phyloP scores from a whole-genome alignment of 37 sponge, comb jelly and placozoan species.

The Cliona cf. orientalis region DNA sequence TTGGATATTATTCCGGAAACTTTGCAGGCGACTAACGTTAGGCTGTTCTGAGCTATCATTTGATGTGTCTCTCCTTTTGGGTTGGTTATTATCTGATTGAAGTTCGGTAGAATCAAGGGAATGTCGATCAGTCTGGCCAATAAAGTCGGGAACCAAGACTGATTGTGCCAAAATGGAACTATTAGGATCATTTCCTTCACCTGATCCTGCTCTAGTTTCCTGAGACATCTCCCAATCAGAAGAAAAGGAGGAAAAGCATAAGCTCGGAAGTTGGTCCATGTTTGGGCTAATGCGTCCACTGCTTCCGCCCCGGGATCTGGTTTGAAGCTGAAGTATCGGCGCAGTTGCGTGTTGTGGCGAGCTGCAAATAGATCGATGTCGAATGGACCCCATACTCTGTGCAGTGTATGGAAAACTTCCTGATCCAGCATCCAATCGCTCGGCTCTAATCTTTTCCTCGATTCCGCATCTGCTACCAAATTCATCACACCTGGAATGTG shows the following conservation, averaged over 20 bases:
- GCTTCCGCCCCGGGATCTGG: conserved; percentile 15
- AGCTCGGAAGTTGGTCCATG: background rate
- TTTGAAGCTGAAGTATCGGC: conserved; percentile 1
- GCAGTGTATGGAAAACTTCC: background rate
- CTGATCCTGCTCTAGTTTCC: conserved; percentile 29
- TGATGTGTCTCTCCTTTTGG: background rate
- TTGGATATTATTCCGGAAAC: background rate
- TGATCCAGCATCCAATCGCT: conserved; percentile 30
- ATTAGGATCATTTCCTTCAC: background rate
- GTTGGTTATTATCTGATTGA: background rate
- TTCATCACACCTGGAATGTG: conserved; percentile 25
- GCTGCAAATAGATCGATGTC: conserved; percentile 18
- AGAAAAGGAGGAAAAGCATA: conserved; percentile 22
- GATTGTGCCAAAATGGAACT: background rate
- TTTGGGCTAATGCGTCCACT: background rate
- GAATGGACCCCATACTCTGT: background rate
- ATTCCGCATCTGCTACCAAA: conserved; percentile 10
- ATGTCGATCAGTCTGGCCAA: background rate
- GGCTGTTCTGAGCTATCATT: background rate
- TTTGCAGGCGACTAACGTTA: conserved; percentile 3
- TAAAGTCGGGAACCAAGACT: conserved; percentile 1
- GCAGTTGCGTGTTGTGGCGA: conserved; percentile 18
- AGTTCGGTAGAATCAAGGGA: background rate
- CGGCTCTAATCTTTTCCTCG: background rate
- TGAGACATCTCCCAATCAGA: conserved; percentile 12